Evolutionary conservation across 1,140 invertebrate genomes (phyloP).

Genomic region (Metaphire vulgaris): DNA sequence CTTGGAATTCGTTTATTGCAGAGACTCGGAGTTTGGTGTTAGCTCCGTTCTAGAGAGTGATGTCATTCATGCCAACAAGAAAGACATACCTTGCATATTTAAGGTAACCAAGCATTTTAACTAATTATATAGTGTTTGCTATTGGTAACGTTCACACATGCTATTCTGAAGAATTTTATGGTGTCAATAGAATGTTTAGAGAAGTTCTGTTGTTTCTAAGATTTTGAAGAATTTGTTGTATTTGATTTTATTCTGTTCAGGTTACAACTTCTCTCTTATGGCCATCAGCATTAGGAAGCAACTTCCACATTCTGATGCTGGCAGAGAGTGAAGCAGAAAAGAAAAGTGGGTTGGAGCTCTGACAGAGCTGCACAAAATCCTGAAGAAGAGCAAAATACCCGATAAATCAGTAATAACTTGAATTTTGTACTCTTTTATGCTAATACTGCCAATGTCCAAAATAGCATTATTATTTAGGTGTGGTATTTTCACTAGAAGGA

Average conservation of each 20-base stretch:
- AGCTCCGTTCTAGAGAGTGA: conserved; percentile 89
- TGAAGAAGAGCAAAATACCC: conserved; percentile 89
- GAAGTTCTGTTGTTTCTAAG: too few species aligned
- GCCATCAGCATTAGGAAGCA: conserved; percentile 63
- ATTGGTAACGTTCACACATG: too few species aligned
- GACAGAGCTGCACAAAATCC: conserved; percentile 90
- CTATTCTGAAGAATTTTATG: too few species aligned
- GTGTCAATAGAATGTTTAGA: too few species aligned
- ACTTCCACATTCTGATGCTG: conserved; percentile 81
- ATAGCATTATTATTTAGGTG: too few species aligned
- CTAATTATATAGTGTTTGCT: too few species aligned
- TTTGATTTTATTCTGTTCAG: conserved; percentile 52
- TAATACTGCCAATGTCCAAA: too few species aligned
- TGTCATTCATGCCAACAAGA: conserved; percentile 97
- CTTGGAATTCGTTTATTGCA: too few species aligned
- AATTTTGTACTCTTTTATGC: too few species aligned
- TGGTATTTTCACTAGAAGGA: too few species aligned
- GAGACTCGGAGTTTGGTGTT: conserved; percentile 93
- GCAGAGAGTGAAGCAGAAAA: conserved; percentile 94
- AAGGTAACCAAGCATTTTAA: conserved; percentile 77
- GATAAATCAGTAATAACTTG: conserved; percentile 83
- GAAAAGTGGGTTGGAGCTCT: conserved; percentile 97
- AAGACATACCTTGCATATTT: conserved; percentile 99
- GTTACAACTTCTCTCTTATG: conserved; percentile 86
- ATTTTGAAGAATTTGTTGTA: too few species aligned